Conservation (phyloP, 1,140 invertebrate species). For the Amphibalanus amphitrite region DNA sequence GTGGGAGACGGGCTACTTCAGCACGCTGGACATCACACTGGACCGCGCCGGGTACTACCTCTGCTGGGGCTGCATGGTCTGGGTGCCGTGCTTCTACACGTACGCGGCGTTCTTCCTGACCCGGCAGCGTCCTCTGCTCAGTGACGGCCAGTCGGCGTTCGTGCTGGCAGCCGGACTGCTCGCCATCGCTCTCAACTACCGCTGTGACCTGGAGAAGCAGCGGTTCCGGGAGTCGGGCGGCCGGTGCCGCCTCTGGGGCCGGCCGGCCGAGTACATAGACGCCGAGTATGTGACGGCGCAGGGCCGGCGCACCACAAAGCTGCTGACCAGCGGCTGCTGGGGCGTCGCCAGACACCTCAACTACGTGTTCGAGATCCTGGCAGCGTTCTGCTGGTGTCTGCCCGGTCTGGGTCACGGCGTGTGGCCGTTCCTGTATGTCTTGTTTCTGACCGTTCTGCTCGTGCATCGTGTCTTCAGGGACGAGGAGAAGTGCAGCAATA, state of each 20-base stretch:
- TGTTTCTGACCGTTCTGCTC: slow-evolving; percentile 35
- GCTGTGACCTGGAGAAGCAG: slow-evolving; percentile 34
- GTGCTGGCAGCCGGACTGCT: slow-evolving; percentile 29
- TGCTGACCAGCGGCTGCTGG: slow-evolving; percentile 42
- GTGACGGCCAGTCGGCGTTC: slow-evolving; percentile 17
- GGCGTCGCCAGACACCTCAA: slow-evolving; percentile 40
- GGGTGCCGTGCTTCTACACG: slow-evolving; percentile 37
- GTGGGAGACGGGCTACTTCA: slow-evolving; percentile 44
- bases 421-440: slow-evolving; percentile 35
- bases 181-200: slow-evolving; percentile 33
- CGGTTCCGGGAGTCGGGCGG: slow-evolving; percentile 27
- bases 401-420: slow-evolving; percentile 29
- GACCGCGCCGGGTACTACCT: slow-evolving; percentile 43
- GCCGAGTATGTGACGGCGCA: slow-evolving; percentile 22
- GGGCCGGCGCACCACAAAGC: slow-evolving; percentile 23
- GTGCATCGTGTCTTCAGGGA: slow-evolving; percentile 36
- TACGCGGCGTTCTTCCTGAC: slow-evolving; percentile 36
- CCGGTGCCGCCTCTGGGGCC: slow-evolving; percentile 33
- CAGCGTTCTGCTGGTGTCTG: slow-evolving; percentile 34
- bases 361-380: slow-evolving; percentile 38
- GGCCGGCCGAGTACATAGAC: slow-evolving; percentile 29
- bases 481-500: slow-evolving; percentile 37
- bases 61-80: slow-evolving; percentile 40
- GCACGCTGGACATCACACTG: slow-evolving; percentile 41
- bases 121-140: slow-evolving; percentile 24